A percentile compares a stretch with the other conserved stretches of the same genome.
Evolutionary conservation across 2,888 invertebrate species (phyloP).

Genomic region (Cephonodes hylas): DNA sequence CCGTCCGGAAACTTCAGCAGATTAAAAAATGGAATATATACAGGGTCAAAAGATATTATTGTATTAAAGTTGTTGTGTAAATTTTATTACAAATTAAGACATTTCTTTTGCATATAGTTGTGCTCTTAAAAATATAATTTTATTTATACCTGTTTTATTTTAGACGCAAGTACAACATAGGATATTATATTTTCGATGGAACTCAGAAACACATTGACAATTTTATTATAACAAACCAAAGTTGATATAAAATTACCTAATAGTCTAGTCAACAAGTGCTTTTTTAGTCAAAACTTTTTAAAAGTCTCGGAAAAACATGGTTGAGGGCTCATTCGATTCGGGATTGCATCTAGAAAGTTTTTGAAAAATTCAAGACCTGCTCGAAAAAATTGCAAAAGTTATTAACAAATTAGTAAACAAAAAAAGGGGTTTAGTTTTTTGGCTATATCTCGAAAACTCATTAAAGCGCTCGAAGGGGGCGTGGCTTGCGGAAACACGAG

Average conservation of each 20-base stretch:
- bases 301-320: too few relatives aligned
- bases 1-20: not conserved
- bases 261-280: too few relatives aligned
- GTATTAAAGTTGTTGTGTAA: not conserved
- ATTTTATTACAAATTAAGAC: not conserved
- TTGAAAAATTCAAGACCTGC: too few relatives aligned
- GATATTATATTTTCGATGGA: not conserved
- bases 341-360: too few relatives aligned
- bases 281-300: too few relatives aligned
- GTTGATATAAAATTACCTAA: not conserved
- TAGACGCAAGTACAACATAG: not conserved
- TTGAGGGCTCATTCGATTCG: too few relatives aligned
- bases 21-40: not conserved
- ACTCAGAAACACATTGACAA: not conserved
- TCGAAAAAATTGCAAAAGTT: too few relatives aligned
- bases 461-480: too few relatives aligned
- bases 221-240: not conserved
- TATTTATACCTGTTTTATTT: not conserved
- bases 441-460: too few relatives aligned
- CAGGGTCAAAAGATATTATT: not conserved
- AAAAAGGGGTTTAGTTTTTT: too few relatives aligned
- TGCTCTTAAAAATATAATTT: not conserved
- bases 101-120: not conserved
- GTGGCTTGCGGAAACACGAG: too few relatives aligned
- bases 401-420: too few relatives aligned